These are phyloP conservation scores for Dryomyza anilis DNA, from an alignment of 2,888 invertebrate species.

Conservation along the genomic window DNA sequence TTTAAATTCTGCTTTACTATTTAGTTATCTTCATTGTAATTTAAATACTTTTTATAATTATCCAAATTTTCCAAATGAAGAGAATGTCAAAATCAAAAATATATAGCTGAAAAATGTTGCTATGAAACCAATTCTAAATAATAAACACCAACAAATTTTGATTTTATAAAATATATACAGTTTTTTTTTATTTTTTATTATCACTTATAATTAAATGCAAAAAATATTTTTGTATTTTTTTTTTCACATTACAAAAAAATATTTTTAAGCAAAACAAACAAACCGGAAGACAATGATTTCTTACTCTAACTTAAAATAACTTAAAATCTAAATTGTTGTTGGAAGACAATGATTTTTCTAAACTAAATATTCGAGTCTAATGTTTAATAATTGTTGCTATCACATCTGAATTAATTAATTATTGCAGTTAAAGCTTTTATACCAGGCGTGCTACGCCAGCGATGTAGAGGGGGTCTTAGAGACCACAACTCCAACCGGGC, in stretches of 20 bases:
- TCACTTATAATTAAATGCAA: conserved; percentile 3
- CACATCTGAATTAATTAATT: conserved; percentile 6
- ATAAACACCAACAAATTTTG: not conserved
- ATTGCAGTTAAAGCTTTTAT: conserved; percentile 24
- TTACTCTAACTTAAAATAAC: not conserved
- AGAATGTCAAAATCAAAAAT: not conserved
- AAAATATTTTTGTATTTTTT: not conserved
- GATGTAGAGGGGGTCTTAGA: not conserved
- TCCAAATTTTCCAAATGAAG: too few species aligned
- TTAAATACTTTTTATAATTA: too few species aligned
- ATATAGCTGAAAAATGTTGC: not conserved
- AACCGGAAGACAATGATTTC: conserved; percentile 47
- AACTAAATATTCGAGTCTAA: not conserved
- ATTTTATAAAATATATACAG: conserved; percentile 24
- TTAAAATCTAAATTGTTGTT: not conserved
- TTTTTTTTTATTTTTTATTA: not conserved
- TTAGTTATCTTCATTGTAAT: not conserved
- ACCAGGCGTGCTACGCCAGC: not conserved
- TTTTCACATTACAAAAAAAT: conserved; percentile 2
- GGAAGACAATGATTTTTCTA: not conserved
- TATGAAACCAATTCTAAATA: not conserved
- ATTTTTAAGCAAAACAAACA: conserved; percentile 44
- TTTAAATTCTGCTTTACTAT: not conserved
- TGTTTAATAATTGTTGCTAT: not conserved
- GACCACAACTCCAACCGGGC: too few species aligned